Base-by-base conservation (phyloP, 2,797 vertebrate species). In the Xenopus petersii region DNA sequence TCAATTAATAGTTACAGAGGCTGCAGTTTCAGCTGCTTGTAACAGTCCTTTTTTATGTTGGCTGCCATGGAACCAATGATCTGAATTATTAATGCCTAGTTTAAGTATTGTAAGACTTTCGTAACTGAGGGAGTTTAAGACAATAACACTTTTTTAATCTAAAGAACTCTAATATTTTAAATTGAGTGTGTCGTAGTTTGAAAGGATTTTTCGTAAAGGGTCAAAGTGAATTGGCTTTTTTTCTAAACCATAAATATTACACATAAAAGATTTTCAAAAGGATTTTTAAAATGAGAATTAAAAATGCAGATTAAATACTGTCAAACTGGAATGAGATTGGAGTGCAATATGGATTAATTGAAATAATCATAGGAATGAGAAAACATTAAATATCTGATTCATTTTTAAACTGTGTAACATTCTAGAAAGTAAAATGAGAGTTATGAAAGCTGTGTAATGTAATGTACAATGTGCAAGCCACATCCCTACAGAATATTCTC, bases 21-120 rank as follows among this genome's bases (percentile, higher is more conserved):
- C 63, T 21, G 62, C 54, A 70, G 48, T 70, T 77, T 66, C 56
- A 24, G 56, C 67, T 76, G 12, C 82, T 81, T 82, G 73, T 75
- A 75, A 46, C 12, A 65, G 69, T 30, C 62, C 68, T 33, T 42
- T 80, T 81, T 67, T 78, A 81, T 78, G 75, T 73, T 60, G 63
- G 59, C 77, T 69, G 67, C 67, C 74, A 77, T 76, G 62, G 75
- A 75, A 78, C 75, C 73, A 83, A 80, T 76, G 68, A 77, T 81
- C 72, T 77, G 79, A 83, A 81, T 76, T 77, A 81, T 81, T 80
- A 80, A 85, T 72, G 62, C 60, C 64, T 74, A 30, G 62, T 74
- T 78, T 67, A 79, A 73, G 69, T 58, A 26, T 36, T 59, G 48
- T 75, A 67, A 81, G 73, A 64, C 62, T 56, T 80, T 82, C 79